A percentile compares a stretch with the other conserved stretches of the same genome.
Conservation (phyloP, 53 echinoderm and acorn worm species). For the Paracentrotus lividus region DNA sequence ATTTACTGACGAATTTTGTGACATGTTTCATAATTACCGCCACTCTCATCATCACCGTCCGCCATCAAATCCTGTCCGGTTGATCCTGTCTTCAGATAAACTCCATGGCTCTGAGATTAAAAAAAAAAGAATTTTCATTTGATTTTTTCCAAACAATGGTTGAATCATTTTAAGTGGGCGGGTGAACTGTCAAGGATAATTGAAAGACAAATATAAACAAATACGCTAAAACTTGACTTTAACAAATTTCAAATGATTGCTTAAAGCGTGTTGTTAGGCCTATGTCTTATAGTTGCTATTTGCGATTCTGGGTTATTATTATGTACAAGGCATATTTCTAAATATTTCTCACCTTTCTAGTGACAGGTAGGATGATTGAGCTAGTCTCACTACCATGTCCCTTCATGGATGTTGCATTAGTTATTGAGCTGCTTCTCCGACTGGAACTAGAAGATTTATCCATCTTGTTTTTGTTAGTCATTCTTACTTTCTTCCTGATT, state of each 20-base stretch:
- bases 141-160: too few species aligned
- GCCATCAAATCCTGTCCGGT: not conserved
- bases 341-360: conserved; percentile 8
- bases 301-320: too few species aligned
- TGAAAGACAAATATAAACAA: too few species aligned
- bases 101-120: conserved; percentile 25
- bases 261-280: too few species aligned
- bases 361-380: conserved; percentile 35
- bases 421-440: not conserved
- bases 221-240: too few species aligned
- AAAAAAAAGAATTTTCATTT: not conserved
- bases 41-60: not conserved
- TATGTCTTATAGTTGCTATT: too few species aligned
- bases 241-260: too few species aligned
- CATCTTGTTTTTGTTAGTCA: not conserved
- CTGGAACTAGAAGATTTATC: not conserved
- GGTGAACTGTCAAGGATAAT: too few species aligned
- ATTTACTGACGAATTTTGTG: not conserved
- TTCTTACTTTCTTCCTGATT: conserved; percentile 42
- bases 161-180: too few species aligned
- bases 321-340: too few species aligned
- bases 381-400: conserved; percentile 64
- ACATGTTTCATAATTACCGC: too few species aligned
- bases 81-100: conserved; percentile 50
- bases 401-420: conserved; percentile 18